phyloP scores from a whole-genome alignment of 2,888 invertebrate genomes.

The Leucophenga montana region DNA sequence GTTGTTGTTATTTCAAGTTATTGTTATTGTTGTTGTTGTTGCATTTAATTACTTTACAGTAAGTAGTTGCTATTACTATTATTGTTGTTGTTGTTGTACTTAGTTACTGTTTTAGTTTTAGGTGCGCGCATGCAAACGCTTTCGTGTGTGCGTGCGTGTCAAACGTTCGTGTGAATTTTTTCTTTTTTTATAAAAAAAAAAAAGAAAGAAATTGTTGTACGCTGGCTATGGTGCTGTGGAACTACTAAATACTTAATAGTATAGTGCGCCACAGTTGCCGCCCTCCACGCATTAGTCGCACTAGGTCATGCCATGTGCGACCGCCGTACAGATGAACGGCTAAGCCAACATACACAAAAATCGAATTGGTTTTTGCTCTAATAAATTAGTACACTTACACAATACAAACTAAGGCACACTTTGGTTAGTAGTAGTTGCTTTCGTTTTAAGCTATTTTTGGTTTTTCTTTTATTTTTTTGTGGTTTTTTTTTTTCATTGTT shows the following conservation, averaged over 20 bases:
- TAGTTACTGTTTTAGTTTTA: slow-evolving; percentile 32
- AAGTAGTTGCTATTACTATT: neutral
- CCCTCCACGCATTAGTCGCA: slow-evolving; percentile 28
- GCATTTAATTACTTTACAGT: no score
- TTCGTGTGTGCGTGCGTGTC: slow-evolving; percentile 45
- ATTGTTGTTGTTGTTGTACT: neutral
- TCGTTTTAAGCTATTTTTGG: slow-evolving; percentile 47
- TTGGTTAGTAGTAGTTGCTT: slow-evolving; percentile 33
- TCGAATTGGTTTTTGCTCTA: slow-evolving; percentile 32
- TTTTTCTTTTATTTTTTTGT: slow-evolving; percentile 43
- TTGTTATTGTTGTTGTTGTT: slow-evolving; percentile 4
- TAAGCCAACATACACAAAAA: slow-evolving; percentile 14
- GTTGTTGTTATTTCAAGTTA: neutral
- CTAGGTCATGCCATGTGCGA: slow-evolving; percentile 22
- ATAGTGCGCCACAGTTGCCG: neutral
- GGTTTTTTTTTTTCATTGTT: slow-evolving; percentile 39
- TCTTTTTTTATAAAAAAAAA: neutral
- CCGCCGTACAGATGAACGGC: slow-evolving; percentile 17
- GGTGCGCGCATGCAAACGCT: slow-evolving; percentile 64
- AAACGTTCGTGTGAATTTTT: slow-evolving; percentile 27
- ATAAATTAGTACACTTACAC: slow-evolving; percentile 47
- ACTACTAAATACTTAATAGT: no score
- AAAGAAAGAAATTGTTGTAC: no score
- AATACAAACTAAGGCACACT: slow-evolving; percentile 45
- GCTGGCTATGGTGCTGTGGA: neutral